Base-by-base conservation (phyloP, 1,140 invertebrate genomes). In the Epicauta chinensis region DNA sequence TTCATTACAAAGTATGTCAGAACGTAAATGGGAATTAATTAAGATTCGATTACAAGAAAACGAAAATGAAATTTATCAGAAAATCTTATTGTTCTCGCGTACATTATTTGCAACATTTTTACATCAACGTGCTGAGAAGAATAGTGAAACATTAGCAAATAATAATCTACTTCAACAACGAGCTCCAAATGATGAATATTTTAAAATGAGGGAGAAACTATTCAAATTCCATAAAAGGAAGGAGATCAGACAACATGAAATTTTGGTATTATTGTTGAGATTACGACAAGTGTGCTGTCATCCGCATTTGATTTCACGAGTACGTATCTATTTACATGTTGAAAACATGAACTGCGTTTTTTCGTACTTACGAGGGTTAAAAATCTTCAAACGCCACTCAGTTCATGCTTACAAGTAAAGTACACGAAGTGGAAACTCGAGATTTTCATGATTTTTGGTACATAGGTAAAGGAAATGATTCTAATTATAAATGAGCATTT, bases 241-340 rank as follows among this genome's bases (percentile, higher is more conserved):
- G 45, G 76, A 80, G 41, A 77, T 89, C 0, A 83, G 84, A 61
- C 73, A 81, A 3, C 81, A 85, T 66, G 81, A 89, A 64, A 87
- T 95, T 64, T 73, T 96, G 47, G 83, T 91, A 0, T 71, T 93
- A 1, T 64, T 96, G 10, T 67, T 95, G n/a, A 74, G 93, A 13
- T 69, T 96, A 40, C 75, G 92, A 4, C 93, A 96, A 68, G 82
- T 91, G 42, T 94, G 92, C 69, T 89, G 88, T 64, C 91, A 96
- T 76, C 84, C 91, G 0, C 82, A 81, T 7, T 75, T 97, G 0
- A 87, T 95, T 48, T 76, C 78, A 55, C 67, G 73, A 44, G 78
- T 79, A 71, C 61, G 60, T 58, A 16, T 41, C 17, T 49, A 16
- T 35, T 15, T 13, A 15, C 7, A 14, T 16, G 34, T 50, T 16